Evolutionary conservation across 2,797 vertebrate genomes (phyloP), one percentile per base, ranked within the genome.

Genomic region (Pangasius sanitwongsei): DNA sequence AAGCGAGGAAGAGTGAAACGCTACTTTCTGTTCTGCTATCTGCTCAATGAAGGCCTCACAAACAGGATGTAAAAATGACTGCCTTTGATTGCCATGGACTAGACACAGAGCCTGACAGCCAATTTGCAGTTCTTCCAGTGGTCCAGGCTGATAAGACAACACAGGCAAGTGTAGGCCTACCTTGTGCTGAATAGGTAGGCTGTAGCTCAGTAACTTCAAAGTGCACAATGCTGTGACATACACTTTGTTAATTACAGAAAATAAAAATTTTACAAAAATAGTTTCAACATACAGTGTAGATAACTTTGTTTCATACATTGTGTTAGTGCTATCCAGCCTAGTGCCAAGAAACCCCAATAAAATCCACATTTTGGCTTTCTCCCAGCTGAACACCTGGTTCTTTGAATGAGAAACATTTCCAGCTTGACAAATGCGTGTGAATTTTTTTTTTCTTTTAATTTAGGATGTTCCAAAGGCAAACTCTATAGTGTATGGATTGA

Each of bases 1-100:
- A 87, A 89, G 72, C 72, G 83, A 67, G 28, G 81, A 87, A 87
- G 44, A 87, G 50, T 85, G 61, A 25, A 84, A 1, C 61, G 0
- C 28, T 31, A 87, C 81, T 89, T 89, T 89, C 89, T 85, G 86
- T 89, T 89, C 89, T 87, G 81, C 81, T 87, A 48, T 89, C 61
- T 78, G 82, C 28, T 82, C 53, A 83, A 44, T 28, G 74, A 48
- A 67, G 80, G 85, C 69, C 85, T 74, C 55, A 69, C 70, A 89
- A 89, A 87, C 81, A 87, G 89, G 86, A 89, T 87, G 63, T 89
- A 85, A 85, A 84, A 83, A 87, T 84, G 34, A 85, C 81, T 89
- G 84, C 86, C 81, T 87, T 87, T 77, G 59, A 70, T 87, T 84
- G 67, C 86, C 12, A 48, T 55, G 59, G 65, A 81, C 84, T 44